These are phyloP conservation scores for Salminus brasiliensis DNA, from an alignment of 2,113 vertebrate genomes.

Conservation along the genomic window DNA sequence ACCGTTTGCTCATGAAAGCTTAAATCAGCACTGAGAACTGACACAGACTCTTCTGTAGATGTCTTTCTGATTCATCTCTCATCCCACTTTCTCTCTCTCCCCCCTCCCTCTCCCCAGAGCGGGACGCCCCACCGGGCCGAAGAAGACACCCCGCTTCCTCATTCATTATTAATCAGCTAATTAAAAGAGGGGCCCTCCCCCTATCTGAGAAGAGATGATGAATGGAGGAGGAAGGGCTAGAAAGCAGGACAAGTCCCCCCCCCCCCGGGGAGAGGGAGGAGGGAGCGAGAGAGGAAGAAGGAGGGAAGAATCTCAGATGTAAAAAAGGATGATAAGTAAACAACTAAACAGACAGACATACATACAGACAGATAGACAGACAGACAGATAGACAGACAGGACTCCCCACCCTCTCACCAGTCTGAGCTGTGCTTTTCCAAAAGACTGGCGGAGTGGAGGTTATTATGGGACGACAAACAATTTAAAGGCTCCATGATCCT, in stretches of 20 bases:
- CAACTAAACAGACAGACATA: not conserved
- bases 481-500: not conserved
- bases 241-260: conserved; percentile 53
- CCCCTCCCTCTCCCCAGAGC: not conserved
- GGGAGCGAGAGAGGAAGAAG: conserved; percentile 21
- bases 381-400: not conserved
- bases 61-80: not conserved
- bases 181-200: conserved; percentile 53
- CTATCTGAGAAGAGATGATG: conserved; percentile 48
- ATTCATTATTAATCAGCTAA: conserved; percentile 58
- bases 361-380: not conserved
- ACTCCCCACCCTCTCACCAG: not conserved
- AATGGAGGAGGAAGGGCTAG: conserved; percentile 43
- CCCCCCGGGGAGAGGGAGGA: conserved; percentile 25
- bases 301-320: conserved; percentile 1
- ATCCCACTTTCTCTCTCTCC: not conserved
- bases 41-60: not conserved
- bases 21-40: not conserved
- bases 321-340: conserved; percentile 16
- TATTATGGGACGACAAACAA: not conserved
- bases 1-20: conserved; percentile 2
- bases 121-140: conserved; percentile 23
- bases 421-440: not conserved
- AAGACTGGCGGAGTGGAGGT: not conserved
- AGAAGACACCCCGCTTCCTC: conserved; percentile 23